phyloP scores from a whole-genome alignment of 2,113 vertebrate species.

The Anseranas semipalmata region DNA sequence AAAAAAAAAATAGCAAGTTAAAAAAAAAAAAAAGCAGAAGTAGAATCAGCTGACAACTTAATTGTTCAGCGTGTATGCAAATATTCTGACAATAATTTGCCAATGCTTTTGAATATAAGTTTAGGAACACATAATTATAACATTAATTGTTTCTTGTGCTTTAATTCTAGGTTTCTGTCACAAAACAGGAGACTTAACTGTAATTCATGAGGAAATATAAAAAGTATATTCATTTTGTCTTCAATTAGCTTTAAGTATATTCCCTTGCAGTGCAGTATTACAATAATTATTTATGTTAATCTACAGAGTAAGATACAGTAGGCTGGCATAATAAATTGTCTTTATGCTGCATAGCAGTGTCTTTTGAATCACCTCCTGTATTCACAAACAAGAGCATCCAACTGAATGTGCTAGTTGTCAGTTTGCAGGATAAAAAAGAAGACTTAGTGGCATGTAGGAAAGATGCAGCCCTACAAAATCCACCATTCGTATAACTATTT shows the following conservation, averaged over 20 bases:
- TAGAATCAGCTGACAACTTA: slow-evolving; percentile 49
- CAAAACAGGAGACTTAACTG: slow-evolving; percentile 65
- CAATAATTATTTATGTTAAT: slow-evolving; percentile 58
- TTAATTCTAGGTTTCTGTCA: slow-evolving; percentile 73
- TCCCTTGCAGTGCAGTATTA: slow-evolving; percentile 25
- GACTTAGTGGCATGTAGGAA: neutral
- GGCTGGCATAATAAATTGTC: neutral
- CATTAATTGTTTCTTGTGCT: slow-evolving; percentile 69
- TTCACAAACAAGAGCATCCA: neutral
- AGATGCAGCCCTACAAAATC: neutral
- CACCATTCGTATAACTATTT: slow-evolving; percentile 4
- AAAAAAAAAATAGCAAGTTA: slow-evolving; percentile 41
- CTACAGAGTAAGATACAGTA: slow-evolving; percentile 21
- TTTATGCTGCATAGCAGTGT: neutral
- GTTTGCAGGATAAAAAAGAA: neutral
- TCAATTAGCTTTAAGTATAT: slow-evolving; percentile 53
- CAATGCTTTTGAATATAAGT: slow-evolving; percentile 47
- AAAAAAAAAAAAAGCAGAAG: neutral
- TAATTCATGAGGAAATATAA: slow-evolving; percentile 38
- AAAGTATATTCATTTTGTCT: slow-evolving; percentile 53
- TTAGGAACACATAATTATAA: slow-evolving; percentile 59
- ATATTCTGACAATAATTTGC: slow-evolving; percentile 58
- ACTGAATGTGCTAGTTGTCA: neutral
- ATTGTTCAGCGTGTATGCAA: slow-evolving; percentile 44
- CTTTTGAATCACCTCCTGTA: slow-evolving; percentile 11